Base-by-base conservation (phyloP, 2,888 invertebrate species). In the Phasia obesa region DNA sequence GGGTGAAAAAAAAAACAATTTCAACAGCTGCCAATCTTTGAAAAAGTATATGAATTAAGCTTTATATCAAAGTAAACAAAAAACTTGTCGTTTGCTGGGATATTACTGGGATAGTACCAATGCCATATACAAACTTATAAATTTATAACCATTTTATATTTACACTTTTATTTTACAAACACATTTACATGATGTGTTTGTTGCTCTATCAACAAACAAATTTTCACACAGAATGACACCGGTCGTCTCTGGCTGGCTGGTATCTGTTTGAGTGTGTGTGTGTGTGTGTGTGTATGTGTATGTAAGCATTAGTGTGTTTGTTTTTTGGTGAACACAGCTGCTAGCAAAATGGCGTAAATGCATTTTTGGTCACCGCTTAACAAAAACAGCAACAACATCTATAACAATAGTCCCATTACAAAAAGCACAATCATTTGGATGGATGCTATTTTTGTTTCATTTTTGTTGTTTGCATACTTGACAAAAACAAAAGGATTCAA, bases 271-370 rank as follows among this genome's bases (percentile, higher is more conserved):
- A 13, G 31, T 6, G 9, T 49, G 19, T n/a, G 19, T 55, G 31
- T 2, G n/a, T 55, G 15, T 53, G 2, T 47, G 23, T 59, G 0
- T 57, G 4, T 23, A 17, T n/a, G n/a, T n/a, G n/a, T n/a, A n/a
- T n/a, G n/a, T n/a, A n/a, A 15, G 57, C 6, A 11, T 53, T 1
- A 21, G 19, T 42, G 44, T 60, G 13, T 25, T 13, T 60, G 55
- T 19, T 60, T 53, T 65, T 47, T 31, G 57, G 44, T 67, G 75
- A 71, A 60, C 90, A 86, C 90, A 89, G 90, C 90, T 89, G 89
- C 87, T 88, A 85, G 86, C 87, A 86, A 89, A 88, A 87, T 87
- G 89, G 90, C 88, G 88, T 89, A 90, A 89, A 89, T 89, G 89
- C 90, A 89, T 90, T 89, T 88, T 83, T 88, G 84, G 79, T 81